Evolutionary conservation across 2,888 invertebrate genomes (phyloP).

Genomic region (Tribolium freemani): DNA sequence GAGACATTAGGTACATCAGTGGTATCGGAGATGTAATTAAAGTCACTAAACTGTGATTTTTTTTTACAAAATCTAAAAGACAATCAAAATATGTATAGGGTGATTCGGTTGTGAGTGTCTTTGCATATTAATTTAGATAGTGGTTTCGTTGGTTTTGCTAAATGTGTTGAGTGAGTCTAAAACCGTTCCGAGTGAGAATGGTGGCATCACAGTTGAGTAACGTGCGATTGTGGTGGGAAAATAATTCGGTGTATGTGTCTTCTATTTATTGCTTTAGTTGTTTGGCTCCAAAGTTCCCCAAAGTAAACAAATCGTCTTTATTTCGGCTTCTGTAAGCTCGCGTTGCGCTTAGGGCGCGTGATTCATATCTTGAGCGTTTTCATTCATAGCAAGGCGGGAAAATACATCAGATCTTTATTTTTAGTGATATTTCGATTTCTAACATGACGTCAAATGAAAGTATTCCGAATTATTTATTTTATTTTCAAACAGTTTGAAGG

Average conservation of each 20-base stretch:
- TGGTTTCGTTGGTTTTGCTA: no score
- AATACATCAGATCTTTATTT: slow-evolving; percentile 34
- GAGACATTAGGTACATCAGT: no score
- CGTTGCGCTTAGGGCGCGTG: slow-evolving; percentile 23
- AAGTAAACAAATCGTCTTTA: slow-evolving; percentile 34
- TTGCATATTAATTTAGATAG: no score
- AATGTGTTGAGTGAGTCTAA: background rate
- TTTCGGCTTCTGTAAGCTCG: slow-evolving; percentile 27
- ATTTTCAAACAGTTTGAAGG: slow-evolving; percentile 21
- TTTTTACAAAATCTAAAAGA: no score
- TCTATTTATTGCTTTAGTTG: slow-evolving; percentile 25
- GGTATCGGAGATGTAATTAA: no score
- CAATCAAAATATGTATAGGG: no score
- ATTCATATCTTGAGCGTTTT: slow-evolving; percentile 29
- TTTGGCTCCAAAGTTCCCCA: slow-evolving; percentile 17
- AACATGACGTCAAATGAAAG: slow-evolving; percentile 36
- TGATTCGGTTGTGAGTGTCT: no score
- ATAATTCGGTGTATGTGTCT: background rate
- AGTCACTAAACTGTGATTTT: no score
- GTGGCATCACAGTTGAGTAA: slow-evolving; percentile 1
- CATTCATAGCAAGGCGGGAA: slow-evolving; percentile 37
- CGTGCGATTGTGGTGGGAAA: slow-evolving; percentile 1
- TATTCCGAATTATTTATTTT: slow-evolving; percentile 38
- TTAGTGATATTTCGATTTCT: slow-evolving; percentile 35
- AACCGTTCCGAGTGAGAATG: background rate